Evolutionary conservation across 1,140 invertebrate species (phyloP).

Genomic region (Drosophila simulans): DNA sequence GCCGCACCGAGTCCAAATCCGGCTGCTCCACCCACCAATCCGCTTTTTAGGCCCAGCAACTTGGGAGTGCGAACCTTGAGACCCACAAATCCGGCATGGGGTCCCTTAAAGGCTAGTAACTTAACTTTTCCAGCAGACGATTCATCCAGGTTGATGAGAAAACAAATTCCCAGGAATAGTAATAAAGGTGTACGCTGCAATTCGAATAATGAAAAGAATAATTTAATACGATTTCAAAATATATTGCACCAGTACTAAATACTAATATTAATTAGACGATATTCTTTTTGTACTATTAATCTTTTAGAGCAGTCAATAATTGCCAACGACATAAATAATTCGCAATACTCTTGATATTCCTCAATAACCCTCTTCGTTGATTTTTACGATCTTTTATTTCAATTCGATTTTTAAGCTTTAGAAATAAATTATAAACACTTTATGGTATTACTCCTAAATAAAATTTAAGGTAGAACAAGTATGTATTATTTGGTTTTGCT

Average conservation of each 20-base stretch:
- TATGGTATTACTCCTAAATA: too few relatives aligned
- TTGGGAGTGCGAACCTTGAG: conserved; percentile 66
- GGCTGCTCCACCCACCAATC: conserved; percentile 41
- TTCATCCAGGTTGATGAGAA: conserved; percentile 29
- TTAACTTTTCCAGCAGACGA: conserved; percentile 58
- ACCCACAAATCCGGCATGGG: conserved; percentile 59
- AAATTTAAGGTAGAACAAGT: too few relatives aligned
- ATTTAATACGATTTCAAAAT: too few relatives aligned
- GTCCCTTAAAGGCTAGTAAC: conserved; percentile 70
- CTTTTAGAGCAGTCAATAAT: too few relatives aligned
- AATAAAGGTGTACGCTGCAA: conserved; percentile 24
- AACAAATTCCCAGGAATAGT: conserved; percentile 42
- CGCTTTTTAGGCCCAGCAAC: conserved; percentile 62
- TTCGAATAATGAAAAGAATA: background rate
- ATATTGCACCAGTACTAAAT: too few relatives aligned
- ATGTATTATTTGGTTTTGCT: background rate
- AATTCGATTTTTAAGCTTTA: too few relatives aligned
- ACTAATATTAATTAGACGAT: too few relatives aligned
- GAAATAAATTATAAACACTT: too few relatives aligned
- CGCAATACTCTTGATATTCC: too few relatives aligned
- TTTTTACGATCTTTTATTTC: background rate
- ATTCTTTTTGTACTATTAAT: too few relatives aligned
- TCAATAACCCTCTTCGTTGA: too few relatives aligned
- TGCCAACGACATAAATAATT: too few relatives aligned
- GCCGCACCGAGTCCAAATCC: conserved; percentile 49